Percentiles rank a stretch among this genome's conserved stretches.
Evolutionary conservation across 2,113 vertebrate species (phyloP).

Genomic region (Origma solitaria): DNA sequence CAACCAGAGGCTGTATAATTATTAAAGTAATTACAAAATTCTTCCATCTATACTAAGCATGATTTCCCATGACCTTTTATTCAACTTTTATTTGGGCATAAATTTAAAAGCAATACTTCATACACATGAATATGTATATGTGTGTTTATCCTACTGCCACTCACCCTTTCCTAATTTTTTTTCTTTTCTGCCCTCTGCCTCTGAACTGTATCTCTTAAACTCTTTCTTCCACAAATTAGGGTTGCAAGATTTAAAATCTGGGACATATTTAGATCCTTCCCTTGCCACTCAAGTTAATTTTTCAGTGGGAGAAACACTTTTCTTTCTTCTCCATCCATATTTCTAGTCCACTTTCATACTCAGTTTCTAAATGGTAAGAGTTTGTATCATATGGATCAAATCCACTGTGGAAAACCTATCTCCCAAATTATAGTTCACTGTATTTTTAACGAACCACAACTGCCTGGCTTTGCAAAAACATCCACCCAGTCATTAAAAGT

Average conservation of each 20-base stretch:
- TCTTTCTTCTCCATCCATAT: neutral
- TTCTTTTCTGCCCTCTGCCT: neutral
- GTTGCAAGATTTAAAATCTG: neutral
- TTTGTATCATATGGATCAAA: neutral
- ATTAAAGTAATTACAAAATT: neutral
- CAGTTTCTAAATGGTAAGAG: conserved; percentile 20
- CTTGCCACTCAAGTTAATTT: neutral
- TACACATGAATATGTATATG: neutral
- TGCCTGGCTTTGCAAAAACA: conserved; percentile 18
- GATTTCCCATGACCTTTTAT: neutral
- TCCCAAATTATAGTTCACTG: conserved; percentile 52
- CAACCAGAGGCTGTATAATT: neutral
- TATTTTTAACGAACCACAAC: conserved; percentile 57
- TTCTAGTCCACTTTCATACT: neutral
- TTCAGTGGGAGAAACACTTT: neutral
- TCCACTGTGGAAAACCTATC: conserved; percentile 27
- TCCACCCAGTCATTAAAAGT: conserved; percentile 59
- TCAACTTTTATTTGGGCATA: neutral
- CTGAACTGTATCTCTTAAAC: neutral
- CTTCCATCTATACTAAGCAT: neutral
- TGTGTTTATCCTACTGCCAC: neutral
- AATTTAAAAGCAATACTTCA: neutral
- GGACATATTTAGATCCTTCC: neutral
- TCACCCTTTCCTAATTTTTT: neutral
- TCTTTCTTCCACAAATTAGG: neutral